Percentiles rank a stretch among this genome's conserved stretches.
These are phyloP conservation scores for Thunnus albacares DNA, from an alignment of 2,797 vertebrate species.

Conservation along the genomic window DNA sequence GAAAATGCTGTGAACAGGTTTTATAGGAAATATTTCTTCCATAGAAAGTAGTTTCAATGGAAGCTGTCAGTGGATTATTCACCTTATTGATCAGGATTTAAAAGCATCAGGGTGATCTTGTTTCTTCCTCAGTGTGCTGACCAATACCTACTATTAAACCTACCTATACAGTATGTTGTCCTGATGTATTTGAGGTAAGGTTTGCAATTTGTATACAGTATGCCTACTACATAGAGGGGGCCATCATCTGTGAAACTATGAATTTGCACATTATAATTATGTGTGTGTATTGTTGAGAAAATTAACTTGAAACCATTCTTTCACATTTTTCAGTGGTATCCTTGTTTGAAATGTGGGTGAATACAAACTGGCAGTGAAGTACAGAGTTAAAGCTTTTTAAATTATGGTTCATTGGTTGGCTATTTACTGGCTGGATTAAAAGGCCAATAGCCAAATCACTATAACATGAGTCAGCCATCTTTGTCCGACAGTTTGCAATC, in stretches of 20 bases:
- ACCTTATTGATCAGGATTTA: background rate
- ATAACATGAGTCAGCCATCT: slow-evolving; percentile 35
- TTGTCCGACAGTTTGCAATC: slow-evolving; percentile 29
- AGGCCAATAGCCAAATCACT: slow-evolving; percentile 34
- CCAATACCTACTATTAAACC: background rate
- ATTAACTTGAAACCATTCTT: background rate
- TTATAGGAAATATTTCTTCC: too few relatives aligned
- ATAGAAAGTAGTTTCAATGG: background rate
- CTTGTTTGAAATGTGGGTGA: background rate
- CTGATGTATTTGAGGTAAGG: background rate
- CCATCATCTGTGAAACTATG: slow-evolving; percentile 9
- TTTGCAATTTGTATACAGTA: background rate
- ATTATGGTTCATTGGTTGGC: slow-evolving; percentile 24
- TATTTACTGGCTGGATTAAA: slow-evolving; percentile 7
- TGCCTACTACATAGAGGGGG: background rate
- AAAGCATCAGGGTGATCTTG: background rate
- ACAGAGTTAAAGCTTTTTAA: slow-evolving; percentile 10
- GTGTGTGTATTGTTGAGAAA: background rate
- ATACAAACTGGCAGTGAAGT: background rate
- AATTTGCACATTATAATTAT: background rate
- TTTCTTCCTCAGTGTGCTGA: background rate
- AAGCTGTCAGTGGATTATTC: background rate
- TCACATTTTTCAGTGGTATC: background rate
- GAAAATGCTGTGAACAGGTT: too few relatives aligned
- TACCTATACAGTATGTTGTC: background rate